Evolutionary conservation across 2,888 invertebrate genomes (phyloP).

Genomic region (Ornithoptera alexandrae): DNA sequence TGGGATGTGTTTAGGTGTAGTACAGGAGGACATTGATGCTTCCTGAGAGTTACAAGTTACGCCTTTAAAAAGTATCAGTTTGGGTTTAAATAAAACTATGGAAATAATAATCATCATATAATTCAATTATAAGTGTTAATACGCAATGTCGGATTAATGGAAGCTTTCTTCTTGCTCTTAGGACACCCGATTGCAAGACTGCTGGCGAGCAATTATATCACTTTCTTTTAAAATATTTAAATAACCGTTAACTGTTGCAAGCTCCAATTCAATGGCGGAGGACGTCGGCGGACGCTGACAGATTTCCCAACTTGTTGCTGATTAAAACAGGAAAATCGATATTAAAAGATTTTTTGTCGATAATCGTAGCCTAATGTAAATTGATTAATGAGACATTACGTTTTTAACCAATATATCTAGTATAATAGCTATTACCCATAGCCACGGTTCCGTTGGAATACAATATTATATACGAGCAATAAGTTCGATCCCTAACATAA

Average conservation of each 20-base stretch:
- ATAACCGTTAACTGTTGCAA: slow-evolving; percentile 11
- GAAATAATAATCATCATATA: background rate
- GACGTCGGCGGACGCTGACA: background rate
- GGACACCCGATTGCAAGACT: slow-evolving; percentile 19
- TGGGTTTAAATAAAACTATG: no score
- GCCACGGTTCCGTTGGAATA: no score
- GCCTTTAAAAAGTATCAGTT: no score
- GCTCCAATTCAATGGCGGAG: slow-evolving; percentile 1
- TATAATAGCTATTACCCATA: no score
- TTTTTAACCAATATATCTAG: no score
- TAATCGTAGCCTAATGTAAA: background rate
- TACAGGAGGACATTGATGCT: no score
- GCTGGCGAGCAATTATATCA: slow-evolving; percentile 8
- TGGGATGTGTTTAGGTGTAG: no score
- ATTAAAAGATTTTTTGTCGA: background rate
- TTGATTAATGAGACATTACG: no score
- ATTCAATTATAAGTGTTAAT: slow-evolving; percentile 2
- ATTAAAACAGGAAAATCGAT: slow-evolving; percentile 1
- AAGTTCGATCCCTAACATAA: no score
- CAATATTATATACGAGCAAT: no score
- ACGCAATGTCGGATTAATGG: slow-evolving; percentile 16
- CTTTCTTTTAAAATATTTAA: slow-evolving; percentile 10
- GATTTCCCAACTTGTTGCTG: slow-evolving; percentile 10
- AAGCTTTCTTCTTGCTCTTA: slow-evolving; percentile 22
- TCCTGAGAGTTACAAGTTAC: no score